Evolutionary conservation across 2,797 vertebrate species (phyloP).

Genomic region (Threskiornis aethiopicus): DNA sequence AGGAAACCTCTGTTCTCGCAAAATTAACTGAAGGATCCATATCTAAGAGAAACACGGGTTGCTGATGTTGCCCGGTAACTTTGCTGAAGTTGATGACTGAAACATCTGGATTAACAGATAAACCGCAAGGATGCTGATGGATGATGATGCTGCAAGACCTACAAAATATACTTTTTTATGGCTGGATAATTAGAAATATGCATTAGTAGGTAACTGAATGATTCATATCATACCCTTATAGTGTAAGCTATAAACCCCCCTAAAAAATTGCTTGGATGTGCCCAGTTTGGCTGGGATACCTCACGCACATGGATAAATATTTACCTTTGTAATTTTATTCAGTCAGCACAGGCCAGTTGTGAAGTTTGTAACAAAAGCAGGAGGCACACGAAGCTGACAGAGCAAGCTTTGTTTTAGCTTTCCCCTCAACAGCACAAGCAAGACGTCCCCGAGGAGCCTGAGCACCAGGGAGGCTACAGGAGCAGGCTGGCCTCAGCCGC

Average conservation of each 20-base stretch:
- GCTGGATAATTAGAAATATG: neutral
- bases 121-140: neutral
- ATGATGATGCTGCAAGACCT: neutral
- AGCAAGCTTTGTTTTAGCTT: neutral
- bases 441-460: fast-evolving
- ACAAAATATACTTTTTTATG: neutral
- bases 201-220: neutral
- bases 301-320: neutral
- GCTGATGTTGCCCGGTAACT: neutral
- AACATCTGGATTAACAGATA: neutral
- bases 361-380: neutral
- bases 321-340: neutral
- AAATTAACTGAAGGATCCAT: neutral
- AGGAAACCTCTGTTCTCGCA: neutral
- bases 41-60: neutral
- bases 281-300: neutral
- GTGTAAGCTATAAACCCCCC: neutral
- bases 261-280: neutral
- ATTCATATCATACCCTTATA: neutral
- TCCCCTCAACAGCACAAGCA: fast-evolving
- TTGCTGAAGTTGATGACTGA: neutral
- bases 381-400: neutral
- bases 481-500: neutral
- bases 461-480: neutral
- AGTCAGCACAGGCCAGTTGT: neutral